Percentiles rank a stretch among this genome's conserved stretches.
phyloP scores from a whole-genome alignment of 2,888 invertebrate species.

The Oscheius sp. region DNA sequence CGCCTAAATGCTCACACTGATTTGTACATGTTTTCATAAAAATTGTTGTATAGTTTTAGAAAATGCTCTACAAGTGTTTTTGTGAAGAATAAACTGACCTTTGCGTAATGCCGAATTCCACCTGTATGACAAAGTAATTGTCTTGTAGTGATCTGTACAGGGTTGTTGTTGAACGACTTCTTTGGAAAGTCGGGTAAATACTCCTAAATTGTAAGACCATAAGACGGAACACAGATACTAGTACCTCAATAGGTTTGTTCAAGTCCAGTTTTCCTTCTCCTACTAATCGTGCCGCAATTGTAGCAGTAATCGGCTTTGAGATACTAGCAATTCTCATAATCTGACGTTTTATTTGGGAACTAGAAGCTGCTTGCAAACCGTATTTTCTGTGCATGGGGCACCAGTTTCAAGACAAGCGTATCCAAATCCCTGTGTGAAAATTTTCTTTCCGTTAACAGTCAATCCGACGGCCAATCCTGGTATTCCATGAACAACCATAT shows the following conservation, averaged over 20 bases:
- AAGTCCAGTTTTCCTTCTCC: slow-evolving; percentile 77
- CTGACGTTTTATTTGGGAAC: slow-evolving; percentile 45
- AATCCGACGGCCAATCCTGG: slow-evolving; percentile 75
- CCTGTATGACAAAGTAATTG: slow-evolving; percentile 77
- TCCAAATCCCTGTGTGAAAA: slow-evolving; percentile 76
- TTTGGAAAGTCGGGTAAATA: slow-evolving; percentile 75
- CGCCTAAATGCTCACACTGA: slow-evolving; percentile 5
- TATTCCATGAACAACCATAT: slow-evolving; percentile 71
- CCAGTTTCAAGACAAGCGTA: slow-evolving; percentile 78
- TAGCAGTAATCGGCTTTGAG: slow-evolving; percentile 78
- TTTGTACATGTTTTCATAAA: slow-evolving; percentile 4
- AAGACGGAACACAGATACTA: not conserved
- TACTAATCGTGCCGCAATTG: slow-evolving; percentile 76
- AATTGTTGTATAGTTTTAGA: not conserved
- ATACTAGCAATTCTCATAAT: slow-evolving; percentile 79
- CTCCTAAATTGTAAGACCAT: slow-evolving; percentile 3
- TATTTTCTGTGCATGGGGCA: slow-evolving; percentile 41
- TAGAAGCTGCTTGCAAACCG: slow-evolving; percentile 15
- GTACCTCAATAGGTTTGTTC: slow-evolving; percentile 67
- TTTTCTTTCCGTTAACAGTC: slow-evolving; percentile 73
- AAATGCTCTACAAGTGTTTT: too few species aligned
- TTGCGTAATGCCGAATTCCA: slow-evolving; percentile 78
- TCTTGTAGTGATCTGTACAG: slow-evolving; percentile 77
- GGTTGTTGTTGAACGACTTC: slow-evolving; percentile 76
- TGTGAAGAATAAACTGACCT: slow-evolving; percentile 34